Percentiles rank a stretch among this genome's conserved stretches.
These are phyloP conservation scores for Pseudopleuronectes americanus DNA, from an alignment of 2,797 vertebrate genomes.

Conservation along the genomic window DNA sequence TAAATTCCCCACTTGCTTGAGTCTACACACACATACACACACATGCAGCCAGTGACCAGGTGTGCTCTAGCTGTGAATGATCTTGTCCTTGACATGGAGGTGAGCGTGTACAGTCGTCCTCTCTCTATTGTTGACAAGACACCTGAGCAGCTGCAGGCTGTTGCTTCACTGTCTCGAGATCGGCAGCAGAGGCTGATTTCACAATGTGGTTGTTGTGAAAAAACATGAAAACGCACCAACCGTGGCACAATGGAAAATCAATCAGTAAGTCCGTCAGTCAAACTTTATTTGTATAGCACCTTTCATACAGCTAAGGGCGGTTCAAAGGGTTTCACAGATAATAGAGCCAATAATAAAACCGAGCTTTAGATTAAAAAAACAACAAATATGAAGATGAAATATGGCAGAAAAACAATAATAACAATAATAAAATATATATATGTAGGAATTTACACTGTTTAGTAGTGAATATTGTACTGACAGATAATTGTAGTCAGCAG, in stretches of 20 bases:
- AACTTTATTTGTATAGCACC: not conserved
- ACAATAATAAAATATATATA: too few species aligned
- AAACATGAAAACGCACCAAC: constrained; percentile 1
- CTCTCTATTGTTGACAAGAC: constrained; percentile 56
- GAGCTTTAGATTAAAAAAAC: too few species aligned
- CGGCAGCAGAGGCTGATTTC: constrained; percentile 10
- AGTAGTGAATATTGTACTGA: too few species aligned
- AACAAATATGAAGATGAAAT: too few species aligned
- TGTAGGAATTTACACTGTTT: too few species aligned
- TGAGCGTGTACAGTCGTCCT: constrained; percentile 65
- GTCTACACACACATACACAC: constrained; percentile 25
- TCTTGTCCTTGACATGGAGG: constrained; percentile 78
- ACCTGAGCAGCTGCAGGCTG: constrained; percentile 48
- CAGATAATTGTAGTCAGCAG: too few species aligned
- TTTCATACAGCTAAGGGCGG: not conserved
- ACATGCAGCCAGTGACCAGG: constrained; percentile 64
- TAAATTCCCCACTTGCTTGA: constrained; percentile 24
- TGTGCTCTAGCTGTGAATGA: constrained; percentile 68
- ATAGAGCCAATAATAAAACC: too few species aligned
- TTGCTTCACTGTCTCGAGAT: constrained; percentile 30
- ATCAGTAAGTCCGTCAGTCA: not conserved
- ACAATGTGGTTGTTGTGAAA: not conserved
- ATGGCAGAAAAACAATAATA: too few species aligned
- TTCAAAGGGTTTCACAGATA: too few species aligned
- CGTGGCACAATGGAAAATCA: not conserved